phyloP scores from a whole-genome alignment of 2,797 vertebrate species.

The Hybognathus amarus region DNA sequence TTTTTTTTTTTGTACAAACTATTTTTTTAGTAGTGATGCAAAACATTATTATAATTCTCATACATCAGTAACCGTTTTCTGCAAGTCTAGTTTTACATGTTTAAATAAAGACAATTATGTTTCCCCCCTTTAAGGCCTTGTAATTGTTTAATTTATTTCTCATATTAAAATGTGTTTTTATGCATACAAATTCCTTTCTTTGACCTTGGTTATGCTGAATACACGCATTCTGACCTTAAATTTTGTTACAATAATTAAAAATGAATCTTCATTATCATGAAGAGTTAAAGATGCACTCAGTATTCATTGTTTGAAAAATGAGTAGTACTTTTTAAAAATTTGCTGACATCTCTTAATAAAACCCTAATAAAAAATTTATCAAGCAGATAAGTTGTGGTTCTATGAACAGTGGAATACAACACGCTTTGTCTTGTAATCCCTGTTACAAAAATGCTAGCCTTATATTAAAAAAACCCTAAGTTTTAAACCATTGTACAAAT shows the following conservation, averaged over 20 bases:
- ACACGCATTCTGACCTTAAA: not conserved
- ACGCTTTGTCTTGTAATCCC: not conserved
- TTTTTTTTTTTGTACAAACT: not conserved
- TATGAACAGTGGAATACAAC: not conserved
- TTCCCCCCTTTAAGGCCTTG: not conserved
- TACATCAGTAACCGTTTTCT: not conserved
- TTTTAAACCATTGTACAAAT: not conserved
- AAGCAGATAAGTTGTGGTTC: not conserved
- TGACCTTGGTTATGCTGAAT: not conserved
- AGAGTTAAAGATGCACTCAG: not conserved
- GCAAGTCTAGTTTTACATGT: not conserved
- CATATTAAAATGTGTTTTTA: not conserved
- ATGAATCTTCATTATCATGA: not conserved
- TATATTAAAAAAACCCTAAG: too few species aligned
- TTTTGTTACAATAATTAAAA: not conserved
- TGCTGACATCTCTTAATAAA: too few species aligned
- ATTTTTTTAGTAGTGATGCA: not conserved
- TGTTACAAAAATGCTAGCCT: not conserved
- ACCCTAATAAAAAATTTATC: not conserved
- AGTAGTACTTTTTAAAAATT: not conserved
- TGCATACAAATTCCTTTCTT: not conserved
- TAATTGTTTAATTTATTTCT: not conserved
- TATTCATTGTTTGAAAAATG: not conserved
- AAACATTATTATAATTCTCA: not conserved
- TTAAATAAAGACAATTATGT: constrained; percentile 9